Conservation (phyloP, 1,140 invertebrate genomes). For the Diuraphis noxia region DNA sequence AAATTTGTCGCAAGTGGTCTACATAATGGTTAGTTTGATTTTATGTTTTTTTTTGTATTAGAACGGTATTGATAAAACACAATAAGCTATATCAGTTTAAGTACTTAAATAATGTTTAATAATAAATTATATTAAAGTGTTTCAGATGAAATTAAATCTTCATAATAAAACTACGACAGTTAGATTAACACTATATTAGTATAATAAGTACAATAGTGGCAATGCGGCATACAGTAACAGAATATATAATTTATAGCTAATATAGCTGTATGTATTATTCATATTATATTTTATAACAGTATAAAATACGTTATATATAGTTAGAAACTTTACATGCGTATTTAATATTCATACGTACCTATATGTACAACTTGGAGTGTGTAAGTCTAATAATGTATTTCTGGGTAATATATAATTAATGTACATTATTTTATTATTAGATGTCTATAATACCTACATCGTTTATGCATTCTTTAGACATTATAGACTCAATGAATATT, state of each 20-base stretch:
- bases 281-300: neutral
- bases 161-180: neutral
- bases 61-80: neutral
- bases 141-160: neutral
- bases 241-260: neutral
- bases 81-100: neutral
- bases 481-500: neutral
- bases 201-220: neutral
- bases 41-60: neutral
- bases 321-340: neutral
- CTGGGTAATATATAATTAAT: neutral
- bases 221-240: neutral
- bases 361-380: neutral
- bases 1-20: neutral
- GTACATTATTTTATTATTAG: neutral
- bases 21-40: neutral
- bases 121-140: neutral
- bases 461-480: neutral
- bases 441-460: neutral
- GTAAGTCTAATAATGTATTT: neutral
- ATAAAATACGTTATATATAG: neutral
- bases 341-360: neutral
- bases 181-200: neutral
- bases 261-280: slow-evolving; percentile 9
- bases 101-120: neutral